phyloP scores from a whole-genome alignment of 1,140 invertebrate genomes.

The Brachystomella parvula region DNA sequence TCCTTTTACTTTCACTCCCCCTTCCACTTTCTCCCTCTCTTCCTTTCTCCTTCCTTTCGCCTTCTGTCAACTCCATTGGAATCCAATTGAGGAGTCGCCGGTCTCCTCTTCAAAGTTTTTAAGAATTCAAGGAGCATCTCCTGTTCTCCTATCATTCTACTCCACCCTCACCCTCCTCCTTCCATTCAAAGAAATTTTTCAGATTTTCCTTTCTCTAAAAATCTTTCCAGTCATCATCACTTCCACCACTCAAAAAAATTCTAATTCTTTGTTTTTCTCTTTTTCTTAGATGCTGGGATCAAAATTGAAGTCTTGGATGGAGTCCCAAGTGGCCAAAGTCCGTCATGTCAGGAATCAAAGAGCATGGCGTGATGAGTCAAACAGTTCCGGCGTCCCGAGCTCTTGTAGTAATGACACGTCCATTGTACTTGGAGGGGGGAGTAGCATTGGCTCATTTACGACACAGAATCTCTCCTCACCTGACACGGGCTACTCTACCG shows the following conservation, averaged over 20 bases:
- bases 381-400: slow-evolving; percentile 8
- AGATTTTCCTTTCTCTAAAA: neutral
- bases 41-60: slow-evolving; percentile 25
- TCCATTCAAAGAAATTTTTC: neutral
- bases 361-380: neutral
- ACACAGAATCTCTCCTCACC: slow-evolving; percentile 35
- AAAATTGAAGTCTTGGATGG: slow-evolving; percentile 37
- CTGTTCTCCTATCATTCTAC: no score
- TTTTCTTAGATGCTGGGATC: slow-evolving; percentile 37
- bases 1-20: slow-evolving; percentile 28
- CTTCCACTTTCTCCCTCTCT: slow-evolving; percentile 25
- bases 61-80: slow-evolving; percentile 18
- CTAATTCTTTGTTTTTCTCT: no score
- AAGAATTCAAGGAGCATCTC: no score
- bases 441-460: neutral
- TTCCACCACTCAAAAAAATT: no score
- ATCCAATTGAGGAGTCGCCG: slow-evolving; percentile 2
- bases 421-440: neutral
- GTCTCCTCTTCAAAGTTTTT: neutral
- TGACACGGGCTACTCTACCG: slow-evolving; percentile 37
- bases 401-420: neutral
- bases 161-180: neutral
- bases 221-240: slow-evolving; percentile 11
- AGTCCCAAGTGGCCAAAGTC: slow-evolving; percentile 30
- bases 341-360: neutral